Base-by-base conservation (phyloP, 2,797 vertebrate species). In the Sphenodon punctatus region DNA sequence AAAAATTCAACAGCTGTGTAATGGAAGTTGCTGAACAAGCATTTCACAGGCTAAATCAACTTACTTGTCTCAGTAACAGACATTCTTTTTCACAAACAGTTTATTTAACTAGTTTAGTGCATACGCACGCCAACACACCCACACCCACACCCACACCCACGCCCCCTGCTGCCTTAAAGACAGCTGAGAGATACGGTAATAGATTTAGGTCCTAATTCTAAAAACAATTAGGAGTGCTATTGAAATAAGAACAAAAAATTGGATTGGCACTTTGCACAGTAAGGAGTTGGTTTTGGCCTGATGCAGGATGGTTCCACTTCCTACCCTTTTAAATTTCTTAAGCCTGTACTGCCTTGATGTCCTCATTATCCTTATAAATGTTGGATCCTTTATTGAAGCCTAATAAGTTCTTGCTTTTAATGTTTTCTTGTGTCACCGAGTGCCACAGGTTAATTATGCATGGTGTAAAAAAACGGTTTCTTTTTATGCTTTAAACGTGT, bases 1-100 rank as follows among this genome's bases (percentile, higher is more conserved):
- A 67, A 81, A 82, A 85, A 82, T 30, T 64, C 61, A 81, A 42
- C n/a, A 22, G 6, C 10, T 75, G 48, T 12, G n/a, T 43, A 76
- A 36, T 53, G 67, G 55, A 72, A 74, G 59, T 9, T 12, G 16
- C 20, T 48, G 15, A 64, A 65, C 68, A 80, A 78, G 67, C 42
- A 60, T 2, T 5, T 51, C 53, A 49, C 43, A n/a, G 10, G 75
- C 82, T 51, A 56, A 66, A 25, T 48, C 41, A 51, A 4, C n/a
- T 88, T 34, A 27, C 71, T 68, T 67, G 49, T 32, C 48, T 67
- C 63, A 49, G 45, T 27, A 46, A 75, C 1, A 5, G 66, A 27
- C 16, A 15, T 53, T 73, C 75, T 78, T 63, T 49, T 25, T 38
- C 2, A 42, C 20, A 11, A 30, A 69, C 1, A 2, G 46, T 46